Evolutionary conservation across 2,888 invertebrate species (phyloP), one percentile per base, ranked within the genome.

Genomic region (Isoperla grammatica): DNA sequence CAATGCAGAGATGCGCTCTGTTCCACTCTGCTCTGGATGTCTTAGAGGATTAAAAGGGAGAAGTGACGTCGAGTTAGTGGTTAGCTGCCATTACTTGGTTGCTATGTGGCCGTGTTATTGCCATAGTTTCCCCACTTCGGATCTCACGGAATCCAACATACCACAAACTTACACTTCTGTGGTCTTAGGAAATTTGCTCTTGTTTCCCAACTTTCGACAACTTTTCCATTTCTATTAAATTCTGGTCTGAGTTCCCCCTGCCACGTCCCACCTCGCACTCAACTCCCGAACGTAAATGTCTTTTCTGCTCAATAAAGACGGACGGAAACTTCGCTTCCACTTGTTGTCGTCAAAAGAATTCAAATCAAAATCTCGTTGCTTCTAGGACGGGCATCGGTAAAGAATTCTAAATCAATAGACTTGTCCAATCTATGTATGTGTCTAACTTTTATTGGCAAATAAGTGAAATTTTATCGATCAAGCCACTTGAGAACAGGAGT

Each of bases 111-210:
- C 29, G 8, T 53, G 53, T 39, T 53, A 53, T 53, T 53, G 53
- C 53, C 35, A 53, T 53, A 53, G 53, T 53, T 53, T 53, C 53
- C 2, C 37, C 17, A 15, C 29, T 29, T 29, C 29, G 29, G 15
- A 23, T 19, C 53, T 53, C 3, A 9, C 19, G 3, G 53, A 39
- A 20, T 53, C 53, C 53, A 17, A 39, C 39, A 53, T 53, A 37
- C 53, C 53, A 20, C 53, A 53, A 53, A 53, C 53, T 53, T 53
- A 37, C 53, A 53, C 39, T 53, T 39, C 29, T 37, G 53, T 39
- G 53, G 53, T 39, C 37, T 37, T 37, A 53, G 35, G 53, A 53
- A 53, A 53, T 53, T 35, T 23, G 53, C 19, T 39, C 53, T 37
- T 39, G 37, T 37, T 53, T 12, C 23, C 17, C 35, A 53, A 35